Base-by-base conservation (phyloP, 2,888 invertebrate species). In the Anticlea derivata region DNA sequence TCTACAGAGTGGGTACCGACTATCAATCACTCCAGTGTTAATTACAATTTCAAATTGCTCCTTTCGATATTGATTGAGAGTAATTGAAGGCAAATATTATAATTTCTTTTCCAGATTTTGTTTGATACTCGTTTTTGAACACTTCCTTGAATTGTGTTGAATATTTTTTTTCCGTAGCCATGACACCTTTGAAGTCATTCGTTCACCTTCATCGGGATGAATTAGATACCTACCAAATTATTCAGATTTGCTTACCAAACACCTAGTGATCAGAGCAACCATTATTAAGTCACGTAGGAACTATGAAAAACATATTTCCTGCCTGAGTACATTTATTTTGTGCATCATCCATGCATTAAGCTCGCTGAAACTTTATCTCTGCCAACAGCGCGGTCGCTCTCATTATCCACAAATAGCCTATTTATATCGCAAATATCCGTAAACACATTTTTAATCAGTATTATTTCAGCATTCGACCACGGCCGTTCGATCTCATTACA, bases 41-140 rank as follows among this genome's bases (percentile, higher is more conserved):
- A 86, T 87, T 86, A 86, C 76, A 73, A 82, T 47, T 83, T 80
- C 76, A 80, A 85, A 85, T 80, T 72, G 69, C 73, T 73, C 64
- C 71, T 73, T 73, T 71, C 61, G 65, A 68, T 73, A 71, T 73
- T 75, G 77, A 76, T 78, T 69, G 68, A 63, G 54, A 57, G 63
- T 69, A 72, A 71, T 76, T 70, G 60, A 73, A 68, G 62, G 44
- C 65, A 67, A 70, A 66, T 69, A 23, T 47, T 31, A 20, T 13
- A 27, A 13, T 27, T 20, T 7, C 13, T 31, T 31, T 7, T 29
- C 13, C 7, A n/a, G 33, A n/a, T n/a, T n/a, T n/a, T n/a, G n/a
- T n/a, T n/a, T n/a, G n/a, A n/a, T n/a, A n/a, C n/a, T n/a, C n/a
- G n/a, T n/a, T n/a, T n/a, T n/a, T n/a, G n/a, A n/a, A n/a, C n/a